Base-by-base conservation (phyloP, 1,140 invertebrate genomes). In the Heliconius hermathena region DNA sequence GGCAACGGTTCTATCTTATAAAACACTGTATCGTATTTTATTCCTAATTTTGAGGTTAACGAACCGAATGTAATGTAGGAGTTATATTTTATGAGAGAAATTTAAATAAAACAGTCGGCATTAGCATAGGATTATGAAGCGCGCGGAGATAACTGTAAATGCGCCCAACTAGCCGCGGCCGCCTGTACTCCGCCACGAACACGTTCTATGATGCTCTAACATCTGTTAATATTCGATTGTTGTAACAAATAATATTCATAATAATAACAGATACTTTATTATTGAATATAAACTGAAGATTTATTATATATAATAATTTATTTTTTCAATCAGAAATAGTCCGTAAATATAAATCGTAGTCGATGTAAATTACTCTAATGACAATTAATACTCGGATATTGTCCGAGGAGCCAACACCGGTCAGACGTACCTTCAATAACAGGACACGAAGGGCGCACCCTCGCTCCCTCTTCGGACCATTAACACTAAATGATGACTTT, bases 101-200 rank as follows among this genome's bases (percentile, higher is more conserved):
- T 83, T 83, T 83, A 81, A 83, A 83, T 83, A 80, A 83, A 80
- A 80, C 79, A 80, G 49, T 78, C 73, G 26, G 71, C 79, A 83
- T 83, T 83, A 81, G 79, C 82, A 83, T 83, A 81, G 77, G 71
- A 80, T 77, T 81, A 81, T 78, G 74, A 81, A 73, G 70, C 79
- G 57, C 74, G 46, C 66, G 79, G 72, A 81, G 74, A 18, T 83
- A 81, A 80, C 77, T 80, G 81, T 82, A 80, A 66, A 66, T 16
- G 60, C 26, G 60, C 4, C 22, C 60, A 29, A 66, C 60, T 0
- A 16, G 60, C 60, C 60, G 22, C 60, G 20, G n/a, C 6, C 54
- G 54, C 54, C 20, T 8, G 6, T n/a, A 9, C 54, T 9, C 54
- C 41, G 41, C 41, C 11, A 4, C 41, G 16, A 16, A 46, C 41